Evolutionary conservation across 2,797 vertebrate genomes (phyloP).

Genomic region (Psittacula derbiana): DNA sequence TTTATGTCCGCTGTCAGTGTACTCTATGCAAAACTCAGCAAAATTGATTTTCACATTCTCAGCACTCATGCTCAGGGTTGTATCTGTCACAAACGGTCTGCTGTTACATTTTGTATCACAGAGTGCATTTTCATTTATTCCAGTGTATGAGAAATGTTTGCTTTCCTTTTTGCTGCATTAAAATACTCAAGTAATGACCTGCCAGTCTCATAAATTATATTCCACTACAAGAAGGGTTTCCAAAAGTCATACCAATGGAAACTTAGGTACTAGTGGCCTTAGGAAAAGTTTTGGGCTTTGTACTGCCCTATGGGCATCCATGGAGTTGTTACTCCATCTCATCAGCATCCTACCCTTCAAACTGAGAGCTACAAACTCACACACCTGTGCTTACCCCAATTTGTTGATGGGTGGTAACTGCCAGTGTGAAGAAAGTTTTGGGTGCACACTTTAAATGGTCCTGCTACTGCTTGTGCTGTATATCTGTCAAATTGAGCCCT

Average conservation of each 20-base stretch:
- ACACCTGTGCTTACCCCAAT: not conserved
- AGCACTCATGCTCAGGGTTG: accelerated
- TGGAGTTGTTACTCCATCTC: not conserved
- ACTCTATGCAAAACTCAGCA: not conserved
- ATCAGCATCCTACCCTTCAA: not conserved
- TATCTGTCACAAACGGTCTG: not conserved
- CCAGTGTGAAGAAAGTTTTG: not conserved
- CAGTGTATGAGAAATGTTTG: not conserved
- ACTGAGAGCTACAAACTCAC: not conserved
- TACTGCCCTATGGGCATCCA: not conserved
- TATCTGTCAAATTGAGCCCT: not conserved
- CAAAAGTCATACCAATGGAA: not conserved
- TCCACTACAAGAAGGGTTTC: not conserved
- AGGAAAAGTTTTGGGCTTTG: not conserved
- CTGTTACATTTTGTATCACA: not conserved
- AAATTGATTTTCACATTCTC: not conserved
- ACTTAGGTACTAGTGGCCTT: not conserved
- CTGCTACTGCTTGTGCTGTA: not conserved
- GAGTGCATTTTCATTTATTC: not conserved
- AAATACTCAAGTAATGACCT: not conserved
- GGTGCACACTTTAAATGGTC: accelerated
- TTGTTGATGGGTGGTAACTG: not conserved
- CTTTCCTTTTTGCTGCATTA: not conserved
- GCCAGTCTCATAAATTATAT: not conserved
- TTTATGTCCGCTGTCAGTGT: not conserved